A percentile compares a stretch with the other conserved stretches of the same genome.
Evolutionary conservation across 2,113 vertebrate genomes (phyloP).

Genomic region (Corythoichthys intestinalis): DNA sequence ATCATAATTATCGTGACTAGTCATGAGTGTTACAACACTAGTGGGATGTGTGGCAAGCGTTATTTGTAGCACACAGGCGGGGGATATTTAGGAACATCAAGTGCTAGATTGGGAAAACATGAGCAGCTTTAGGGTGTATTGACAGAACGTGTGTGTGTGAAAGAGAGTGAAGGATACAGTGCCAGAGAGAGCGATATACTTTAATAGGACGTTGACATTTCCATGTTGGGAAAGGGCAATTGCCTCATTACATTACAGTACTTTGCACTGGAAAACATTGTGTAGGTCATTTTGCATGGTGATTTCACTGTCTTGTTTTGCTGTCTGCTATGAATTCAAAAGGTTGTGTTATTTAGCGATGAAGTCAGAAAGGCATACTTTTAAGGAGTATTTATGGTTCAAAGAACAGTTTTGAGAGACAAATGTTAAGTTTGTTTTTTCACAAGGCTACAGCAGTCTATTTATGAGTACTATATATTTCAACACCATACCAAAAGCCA

Average conservation of each 20-base stretch:
- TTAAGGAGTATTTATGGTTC: neutral
- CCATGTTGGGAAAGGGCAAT: constrained; percentile 5
- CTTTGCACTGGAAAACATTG: too few relatives aligned
- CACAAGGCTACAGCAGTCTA: neutral
- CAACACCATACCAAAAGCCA: neutral
- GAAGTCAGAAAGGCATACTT: neutral
- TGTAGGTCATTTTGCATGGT: neutral
- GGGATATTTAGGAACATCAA: neutral
- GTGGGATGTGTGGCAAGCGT: neutral
- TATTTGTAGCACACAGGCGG: neutral
- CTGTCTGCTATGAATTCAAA: neutral
- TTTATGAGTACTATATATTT: neutral
- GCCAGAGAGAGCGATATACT: neutral
- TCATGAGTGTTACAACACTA: too few relatives aligned
- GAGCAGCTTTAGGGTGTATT: neutral
- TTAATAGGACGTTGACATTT: constrained; percentile 1
- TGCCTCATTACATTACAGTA: neutral
- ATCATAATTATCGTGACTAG: too few relatives aligned
- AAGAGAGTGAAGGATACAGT: neutral
- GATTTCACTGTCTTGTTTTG: neutral
- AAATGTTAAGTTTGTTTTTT: neutral
- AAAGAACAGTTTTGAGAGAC: neutral
- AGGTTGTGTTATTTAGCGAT: neutral
- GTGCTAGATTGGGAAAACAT: neutral
- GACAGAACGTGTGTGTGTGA: neutral